Evolutionary conservation across 2,797 vertebrate species (phyloP).

Genomic region (Sebastes trivittatus): DNA sequence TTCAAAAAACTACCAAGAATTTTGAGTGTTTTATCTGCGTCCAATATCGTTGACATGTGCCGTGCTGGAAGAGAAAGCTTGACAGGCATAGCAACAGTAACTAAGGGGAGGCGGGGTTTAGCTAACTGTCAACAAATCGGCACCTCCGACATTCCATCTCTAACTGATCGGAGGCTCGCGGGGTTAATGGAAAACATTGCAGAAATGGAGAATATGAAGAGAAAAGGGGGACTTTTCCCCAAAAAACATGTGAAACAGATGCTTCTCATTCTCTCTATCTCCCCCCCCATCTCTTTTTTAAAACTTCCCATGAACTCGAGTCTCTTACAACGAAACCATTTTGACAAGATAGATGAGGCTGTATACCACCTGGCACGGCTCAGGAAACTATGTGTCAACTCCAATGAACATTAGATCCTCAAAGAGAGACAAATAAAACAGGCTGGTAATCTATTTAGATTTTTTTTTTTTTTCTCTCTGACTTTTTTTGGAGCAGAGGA

Average conservation of each 20-base stretch:
- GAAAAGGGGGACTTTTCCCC: slow-evolving; percentile 18
- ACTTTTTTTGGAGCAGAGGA: slow-evolving; percentile 21
- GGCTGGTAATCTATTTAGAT: slow-evolving; percentile 25
- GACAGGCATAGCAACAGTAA: not conserved
- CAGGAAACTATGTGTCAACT: slow-evolving; percentile 57
- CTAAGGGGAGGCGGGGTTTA: not conserved
- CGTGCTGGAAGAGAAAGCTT: not conserved
- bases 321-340: slow-evolving; percentile 31
- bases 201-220: slow-evolving; percentile 11
- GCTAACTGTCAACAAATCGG: not conserved
- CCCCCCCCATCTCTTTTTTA: not conserved
- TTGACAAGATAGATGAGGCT: slow-evolving; percentile 50
- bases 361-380: slow-evolving; percentile 33
- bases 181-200: slow-evolving; percentile 14
- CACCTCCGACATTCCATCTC: not conserved
- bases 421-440: slow-evolving; percentile 43
- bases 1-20: too few relatives aligned
- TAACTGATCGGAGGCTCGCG: not conserved
- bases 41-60: not conserved
- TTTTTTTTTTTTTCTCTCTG: slow-evolving; percentile 3
- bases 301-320: slow-evolving; percentile 28
- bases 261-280: slow-evolving; percentile 27
- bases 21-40: not conserved
- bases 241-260: slow-evolving; percentile 29
- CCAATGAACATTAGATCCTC: slow-evolving; percentile 59